These are phyloP conservation scores for Dromas ardeola DNA, from an alignment of 2,113 vertebrate species.

Conservation along the genomic window DNA sequence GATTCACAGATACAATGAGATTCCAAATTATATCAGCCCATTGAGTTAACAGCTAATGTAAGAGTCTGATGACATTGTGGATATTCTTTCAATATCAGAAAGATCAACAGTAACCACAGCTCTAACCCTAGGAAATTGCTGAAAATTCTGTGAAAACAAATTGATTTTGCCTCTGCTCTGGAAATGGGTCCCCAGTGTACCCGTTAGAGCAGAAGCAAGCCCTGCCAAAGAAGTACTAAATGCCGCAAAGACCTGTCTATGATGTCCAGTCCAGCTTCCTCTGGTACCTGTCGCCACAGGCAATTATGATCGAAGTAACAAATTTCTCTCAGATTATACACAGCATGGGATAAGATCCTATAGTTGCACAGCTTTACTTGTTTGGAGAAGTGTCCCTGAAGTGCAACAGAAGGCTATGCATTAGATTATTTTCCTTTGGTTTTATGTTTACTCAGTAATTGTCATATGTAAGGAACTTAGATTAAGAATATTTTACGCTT, in stretches of 20 bases:
- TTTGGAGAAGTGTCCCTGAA: not conserved
- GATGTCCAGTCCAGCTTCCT: not conserved
- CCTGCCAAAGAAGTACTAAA: not conserved
- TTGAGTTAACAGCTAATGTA: not conserved
- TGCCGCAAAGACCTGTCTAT: not conserved
- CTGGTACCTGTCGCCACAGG: not conserved
- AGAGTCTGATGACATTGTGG: not conserved
- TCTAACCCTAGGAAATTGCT: not conserved
- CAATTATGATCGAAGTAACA: not conserved
- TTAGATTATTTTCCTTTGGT: not conserved
- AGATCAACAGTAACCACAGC: not conserved
- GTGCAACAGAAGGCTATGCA: not conserved
- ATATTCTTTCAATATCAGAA: conserved; percentile 5
- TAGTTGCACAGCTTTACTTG: not conserved
- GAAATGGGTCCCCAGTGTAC: not conserved
- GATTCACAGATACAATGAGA: not conserved
- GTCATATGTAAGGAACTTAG: not conserved
- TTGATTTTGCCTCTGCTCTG: not conserved
- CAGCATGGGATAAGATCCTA: not conserved
- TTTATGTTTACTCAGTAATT: not conserved
- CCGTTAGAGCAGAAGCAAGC: not conserved
- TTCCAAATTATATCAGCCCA: not conserved
- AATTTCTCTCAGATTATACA: not conserved
- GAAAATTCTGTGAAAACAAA: conserved; percentile 37
- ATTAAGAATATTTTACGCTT: not conserved